These are phyloP conservation scores for Cephus spinipes DNA, from an alignment of 2,888 invertebrate genomes.

Conservation along the genomic window DNA sequence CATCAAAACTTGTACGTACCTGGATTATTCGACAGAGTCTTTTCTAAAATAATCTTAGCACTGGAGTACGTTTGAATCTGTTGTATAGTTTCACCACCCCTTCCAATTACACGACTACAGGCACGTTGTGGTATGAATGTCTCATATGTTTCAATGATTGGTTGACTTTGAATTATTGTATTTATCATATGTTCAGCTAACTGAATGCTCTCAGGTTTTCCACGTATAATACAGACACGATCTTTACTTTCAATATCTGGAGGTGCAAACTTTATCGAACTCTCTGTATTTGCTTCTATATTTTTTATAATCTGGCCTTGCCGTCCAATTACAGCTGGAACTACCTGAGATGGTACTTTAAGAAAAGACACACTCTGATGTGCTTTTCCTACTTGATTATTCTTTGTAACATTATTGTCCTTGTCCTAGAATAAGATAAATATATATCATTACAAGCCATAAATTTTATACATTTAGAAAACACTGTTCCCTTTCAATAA, in stretches of 20 bases:
- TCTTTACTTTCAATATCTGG: slow-evolving; percentile 69
- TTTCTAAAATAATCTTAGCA: slow-evolving; percentile 77
- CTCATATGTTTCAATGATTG: slow-evolving; percentile 75
- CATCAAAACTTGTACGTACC: background rate
- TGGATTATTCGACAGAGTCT: background rate
- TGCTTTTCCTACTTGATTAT: slow-evolving; percentile 37
- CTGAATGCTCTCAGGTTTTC: slow-evolving; percentile 75
- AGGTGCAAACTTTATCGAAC: slow-evolving; percentile 71
- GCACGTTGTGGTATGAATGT: slow-evolving; percentile 76
- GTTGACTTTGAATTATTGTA: slow-evolving; percentile 77
- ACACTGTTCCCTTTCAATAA: background rate
- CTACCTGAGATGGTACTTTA: slow-evolving; percentile 73
- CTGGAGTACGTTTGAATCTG: slow-evolving; percentile 79
- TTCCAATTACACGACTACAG: slow-evolving; percentile 81
- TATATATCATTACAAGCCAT: background rate
- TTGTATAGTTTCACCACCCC: slow-evolving; percentile 78
- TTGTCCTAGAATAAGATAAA: slow-evolving; percentile 63
- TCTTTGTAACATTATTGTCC: slow-evolving; percentile 49
- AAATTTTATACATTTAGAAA: slow-evolving; percentile 10
- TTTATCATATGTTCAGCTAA: slow-evolving; percentile 80
- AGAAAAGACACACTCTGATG: slow-evolving; percentile 71
- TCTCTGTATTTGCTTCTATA: slow-evolving; percentile 80
- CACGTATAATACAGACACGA: slow-evolving; percentile 79
- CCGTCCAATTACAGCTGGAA: slow-evolving; percentile 79
- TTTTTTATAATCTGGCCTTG: slow-evolving; percentile 81